phyloP scores from a whole-genome alignment of 1,140 invertebrate genomes.

The Heliconius eleuchia region DNA sequence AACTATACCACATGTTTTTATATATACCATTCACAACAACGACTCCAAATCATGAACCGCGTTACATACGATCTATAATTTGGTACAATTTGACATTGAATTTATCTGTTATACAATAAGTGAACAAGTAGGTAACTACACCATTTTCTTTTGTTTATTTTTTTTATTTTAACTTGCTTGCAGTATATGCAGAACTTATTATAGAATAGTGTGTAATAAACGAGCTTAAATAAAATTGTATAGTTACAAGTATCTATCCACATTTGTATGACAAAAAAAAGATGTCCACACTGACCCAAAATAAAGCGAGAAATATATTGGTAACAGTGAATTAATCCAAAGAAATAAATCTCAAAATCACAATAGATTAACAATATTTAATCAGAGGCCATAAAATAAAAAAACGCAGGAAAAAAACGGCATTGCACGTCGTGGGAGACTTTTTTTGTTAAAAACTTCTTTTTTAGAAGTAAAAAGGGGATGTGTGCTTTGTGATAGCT shows the following conservation, averaged over 20 bases:
- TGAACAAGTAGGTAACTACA: too few species aligned
- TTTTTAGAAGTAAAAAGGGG: conserved; percentile 58
- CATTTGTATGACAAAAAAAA: neutral
- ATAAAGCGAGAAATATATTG: conserved; percentile 26
- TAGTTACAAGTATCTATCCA: too few species aligned
- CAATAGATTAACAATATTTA: conserved; percentile 47
- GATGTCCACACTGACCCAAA: conserved; percentile 32
- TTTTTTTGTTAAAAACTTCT: conserved; percentile 58
- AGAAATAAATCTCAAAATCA: conserved; percentile 40
- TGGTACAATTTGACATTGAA: too few species aligned
- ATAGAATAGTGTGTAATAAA: too few species aligned
- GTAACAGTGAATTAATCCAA: conserved; percentile 33
- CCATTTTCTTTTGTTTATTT: too few species aligned
- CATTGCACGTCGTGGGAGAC: conserved; percentile 63
- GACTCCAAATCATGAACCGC: too few species aligned
- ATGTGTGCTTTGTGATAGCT: conserved; percentile 51
- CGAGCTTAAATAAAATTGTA: too few species aligned
- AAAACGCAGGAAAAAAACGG: conserved; percentile 48
- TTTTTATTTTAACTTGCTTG: neutral
- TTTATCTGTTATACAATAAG: too few species aligned
- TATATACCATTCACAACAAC: too few species aligned
- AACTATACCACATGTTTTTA: too few species aligned
- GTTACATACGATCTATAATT: too few species aligned
- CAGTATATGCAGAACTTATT: too few species aligned
- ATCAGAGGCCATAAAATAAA: conserved; percentile 52